These are phyloP conservation scores for Taenaris catops DNA, from an alignment of 2,888 invertebrate species.

Conservation along the genomic window DNA sequence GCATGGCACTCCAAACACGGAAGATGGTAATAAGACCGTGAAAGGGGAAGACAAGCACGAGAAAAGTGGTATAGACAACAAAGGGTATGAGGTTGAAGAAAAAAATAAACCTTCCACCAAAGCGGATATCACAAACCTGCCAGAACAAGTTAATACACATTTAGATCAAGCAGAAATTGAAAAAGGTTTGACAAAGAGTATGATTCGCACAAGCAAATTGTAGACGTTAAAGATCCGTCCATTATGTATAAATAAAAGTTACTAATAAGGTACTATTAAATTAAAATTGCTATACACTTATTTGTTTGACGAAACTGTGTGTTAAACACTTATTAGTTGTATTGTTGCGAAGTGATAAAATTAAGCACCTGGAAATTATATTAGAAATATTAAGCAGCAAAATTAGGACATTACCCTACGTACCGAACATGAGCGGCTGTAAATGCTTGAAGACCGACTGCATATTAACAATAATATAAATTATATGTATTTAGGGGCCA, in stretches of 20 bases:
- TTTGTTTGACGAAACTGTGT: too few relatives aligned
- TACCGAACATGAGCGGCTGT: too few relatives aligned
- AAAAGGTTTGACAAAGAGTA: constrained; percentile 63
- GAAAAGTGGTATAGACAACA: constrained; percentile 57
- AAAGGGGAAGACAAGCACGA: constrained; percentile 32
- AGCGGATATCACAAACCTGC: constrained; percentile 21
- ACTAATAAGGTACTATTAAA: too few relatives aligned
- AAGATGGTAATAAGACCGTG: constrained; percentile 24
- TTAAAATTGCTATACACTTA: too few relatives aligned
- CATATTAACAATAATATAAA: too few relatives aligned
- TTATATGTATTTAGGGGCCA: too few relatives aligned
- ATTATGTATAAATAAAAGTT: neutral
- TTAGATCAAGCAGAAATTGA: constrained; percentile 57
- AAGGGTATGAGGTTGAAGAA: constrained; percentile 64
- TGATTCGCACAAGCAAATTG: constrained; percentile 58
- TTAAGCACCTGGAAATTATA: too few relatives aligned
- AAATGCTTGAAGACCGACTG: too few relatives aligned
- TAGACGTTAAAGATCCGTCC: constrained; percentile 17
- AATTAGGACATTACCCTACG: too few relatives aligned
- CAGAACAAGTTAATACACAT: constrained; percentile 31
- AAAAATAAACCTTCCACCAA: constrained; percentile 36
- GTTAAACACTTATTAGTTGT: too few relatives aligned
- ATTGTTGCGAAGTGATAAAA: too few relatives aligned
- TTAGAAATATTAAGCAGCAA: too few relatives aligned
- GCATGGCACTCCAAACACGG: constrained; percentile 42